A percentile compares a stretch with the other conserved stretches of the same genome.
Evolutionary conservation across 1,140 invertebrate species (phyloP).

Genomic region (Lethrus apterus): DNA sequence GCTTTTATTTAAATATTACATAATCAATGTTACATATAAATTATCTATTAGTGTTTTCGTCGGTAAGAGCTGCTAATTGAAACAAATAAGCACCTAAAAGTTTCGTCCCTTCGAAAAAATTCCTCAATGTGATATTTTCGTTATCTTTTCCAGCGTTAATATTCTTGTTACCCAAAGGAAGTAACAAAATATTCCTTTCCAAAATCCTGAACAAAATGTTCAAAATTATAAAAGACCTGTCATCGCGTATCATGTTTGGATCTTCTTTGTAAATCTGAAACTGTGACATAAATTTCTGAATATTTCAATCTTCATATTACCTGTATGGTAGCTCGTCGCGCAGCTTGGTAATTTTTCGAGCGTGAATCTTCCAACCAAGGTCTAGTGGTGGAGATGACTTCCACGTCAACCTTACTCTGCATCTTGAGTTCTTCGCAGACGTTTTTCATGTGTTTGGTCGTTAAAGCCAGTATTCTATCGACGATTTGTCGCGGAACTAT

Average conservation of each 20-base stretch:
- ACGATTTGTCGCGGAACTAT: constrained; percentile 37
- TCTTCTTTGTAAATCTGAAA: constrained; percentile 38
- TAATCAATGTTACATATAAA: too few relatives aligned
- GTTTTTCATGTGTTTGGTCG: constrained; percentile 27
- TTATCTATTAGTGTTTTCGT: neutral
- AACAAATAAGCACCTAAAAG: constrained; percentile 31
- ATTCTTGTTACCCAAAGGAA: constrained; percentile 28
- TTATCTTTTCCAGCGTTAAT: constrained; percentile 31
- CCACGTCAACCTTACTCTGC: constrained; percentile 29
- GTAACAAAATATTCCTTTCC: constrained; percentile 31
- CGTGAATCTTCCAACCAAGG: constrained; percentile 35
- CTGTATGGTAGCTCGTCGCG: constrained; percentile 35
- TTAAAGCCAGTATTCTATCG: constrained; percentile 21
- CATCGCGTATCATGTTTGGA: constrained; percentile 37
- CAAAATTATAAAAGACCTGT: constrained; percentile 27
- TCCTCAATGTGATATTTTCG: constrained; percentile 33
- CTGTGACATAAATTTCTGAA: neutral
- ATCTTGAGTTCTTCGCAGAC: constrained; percentile 29
- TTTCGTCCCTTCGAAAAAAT: constrained; percentile 38
- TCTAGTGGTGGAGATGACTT: constrained; percentile 25
- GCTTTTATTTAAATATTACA: too few relatives aligned
- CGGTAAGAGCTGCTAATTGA: constrained; percentile 8
- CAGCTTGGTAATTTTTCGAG: constrained; percentile 33
- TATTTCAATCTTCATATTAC: too few relatives aligned
- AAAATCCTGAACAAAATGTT: constrained; percentile 31